Evolutionary conservation across 2,888 invertebrate species (phyloP), one percentile per base, ranked within the genome.

Genomic region (Horisme vitalbata): DNA sequence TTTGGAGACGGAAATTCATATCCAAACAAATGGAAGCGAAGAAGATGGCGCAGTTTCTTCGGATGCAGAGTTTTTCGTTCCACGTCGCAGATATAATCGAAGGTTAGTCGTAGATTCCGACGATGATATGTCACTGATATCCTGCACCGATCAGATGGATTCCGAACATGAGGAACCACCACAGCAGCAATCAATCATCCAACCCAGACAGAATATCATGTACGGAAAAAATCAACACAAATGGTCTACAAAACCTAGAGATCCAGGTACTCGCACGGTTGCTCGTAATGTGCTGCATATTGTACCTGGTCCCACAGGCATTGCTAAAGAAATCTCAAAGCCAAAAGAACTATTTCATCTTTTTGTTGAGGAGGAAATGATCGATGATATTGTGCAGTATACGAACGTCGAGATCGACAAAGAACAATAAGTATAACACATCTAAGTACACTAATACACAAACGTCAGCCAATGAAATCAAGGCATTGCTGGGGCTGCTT

Each of bases 171-270:
- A 15, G 5, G 3, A 5, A 15, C 5, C 15, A 15, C 15, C 5
- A 4, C 15, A 3, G 3, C 15, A 15, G 3, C 5, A 3, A 5
- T 3, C 15, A 15, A 15, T 15, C 15, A 15, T 15, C 5, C 3
- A 15, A 15, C 15, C 15, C 3, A 15, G 15, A 3, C 15, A 15
- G 15, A 15, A 15, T 15, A 15, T 4, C 15, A 11, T 41, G 33
- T 41, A 41, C 33, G 41, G 41, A 12, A 41, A 47, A 27, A 41
- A 41, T 20, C 34, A 28, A 41, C 41, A 46, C 41, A 46, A 31
- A 41, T 46, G 46, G 41, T 41, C 46, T 9, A 41, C 46, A 39
- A 39, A 23, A 28, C 46, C 46, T 39, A 23, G 39, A 9, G 34
- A 41, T 23, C 24, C 46, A 30, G 23, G 30, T 23, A 46, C 33